Evolutionary conservation across 2,113 vertebrate species (phyloP).

Genomic region (Oenanthe oenanthe): DNA sequence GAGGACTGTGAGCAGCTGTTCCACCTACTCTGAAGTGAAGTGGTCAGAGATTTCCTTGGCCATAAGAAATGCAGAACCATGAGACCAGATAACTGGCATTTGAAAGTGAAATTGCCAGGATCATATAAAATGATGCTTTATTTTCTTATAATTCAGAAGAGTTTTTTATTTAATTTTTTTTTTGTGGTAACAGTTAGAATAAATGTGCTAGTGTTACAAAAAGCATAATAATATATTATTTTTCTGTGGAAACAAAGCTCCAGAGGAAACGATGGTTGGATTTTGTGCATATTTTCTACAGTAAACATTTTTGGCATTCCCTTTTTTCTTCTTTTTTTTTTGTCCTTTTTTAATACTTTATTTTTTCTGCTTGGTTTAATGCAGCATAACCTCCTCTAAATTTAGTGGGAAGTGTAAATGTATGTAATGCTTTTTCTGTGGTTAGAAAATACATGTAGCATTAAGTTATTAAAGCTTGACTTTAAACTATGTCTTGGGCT

Average conservation of each 20-base stretch:
- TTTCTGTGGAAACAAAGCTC: not conserved
- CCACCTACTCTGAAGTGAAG: not conserved
- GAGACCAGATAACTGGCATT: not conserved
- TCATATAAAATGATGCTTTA: not conserved
- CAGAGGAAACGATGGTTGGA: not conserved
- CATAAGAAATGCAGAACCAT: not conserved
- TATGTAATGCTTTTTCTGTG: conserved; percentile 68
- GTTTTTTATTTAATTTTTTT: not conserved
- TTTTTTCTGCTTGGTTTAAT: conserved; percentile 62
- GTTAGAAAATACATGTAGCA: conserved; percentile 64
- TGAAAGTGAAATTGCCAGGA: not conserved
- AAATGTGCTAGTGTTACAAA: not conserved
- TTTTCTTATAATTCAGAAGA: not conserved
- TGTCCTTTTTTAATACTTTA: not conserved
- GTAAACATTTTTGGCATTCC: not conserved
- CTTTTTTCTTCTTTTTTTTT: not conserved
- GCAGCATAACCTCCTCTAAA: conserved; percentile 60
- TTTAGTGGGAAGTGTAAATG: conserved; percentile 63
- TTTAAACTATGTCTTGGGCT: conserved; percentile 71
- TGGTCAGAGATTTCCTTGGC: not conserved
- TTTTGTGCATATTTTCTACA: conserved; percentile 8
- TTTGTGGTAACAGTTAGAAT: not conserved
- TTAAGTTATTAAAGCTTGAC: conserved; percentile 72
- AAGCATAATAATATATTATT: not conserved
- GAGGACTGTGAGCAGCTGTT: accelerated